Evolutionary conservation across 2,888 invertebrate species (phyloP).

Genomic region (Drosophila borborema): DNA sequence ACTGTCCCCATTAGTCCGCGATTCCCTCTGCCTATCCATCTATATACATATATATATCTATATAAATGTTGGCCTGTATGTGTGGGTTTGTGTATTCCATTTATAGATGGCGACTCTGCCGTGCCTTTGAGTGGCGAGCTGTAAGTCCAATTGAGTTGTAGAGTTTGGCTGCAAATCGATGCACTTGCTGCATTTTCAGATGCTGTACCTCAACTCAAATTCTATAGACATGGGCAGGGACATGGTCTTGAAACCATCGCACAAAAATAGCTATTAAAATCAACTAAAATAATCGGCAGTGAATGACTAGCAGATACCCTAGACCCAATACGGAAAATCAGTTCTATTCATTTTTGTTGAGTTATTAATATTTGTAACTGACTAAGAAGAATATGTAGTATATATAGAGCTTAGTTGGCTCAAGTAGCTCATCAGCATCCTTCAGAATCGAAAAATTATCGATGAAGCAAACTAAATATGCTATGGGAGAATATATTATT

Average conservation of each 20-base stretch:
- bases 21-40: conserved; percentile 28
- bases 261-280: not conserved
- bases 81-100: conserved; percentile 40
- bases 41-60: not conserved
- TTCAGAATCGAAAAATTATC: too few relatives aligned
- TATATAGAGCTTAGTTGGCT: not conserved
- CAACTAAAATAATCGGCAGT: not conserved
- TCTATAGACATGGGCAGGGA: conserved; percentile 2
- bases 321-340: not conserved
- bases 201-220: conserved; percentile 16
- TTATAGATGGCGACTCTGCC: conserved; percentile 55
- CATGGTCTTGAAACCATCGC: not conserved
- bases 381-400: not conserved
- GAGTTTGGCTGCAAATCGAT: conserved; percentile 38
- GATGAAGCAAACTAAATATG: too few relatives aligned
- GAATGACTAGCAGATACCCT: too few relatives aligned
- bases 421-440: too few relatives aligned
- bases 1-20: conserved; percentile 37
- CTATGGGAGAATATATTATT: too few relatives aligned
- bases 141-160: conserved; percentile 58
- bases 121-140: conserved; percentile 24
- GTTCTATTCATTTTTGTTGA: not conserved
- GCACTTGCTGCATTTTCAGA: conserved; percentile 23
- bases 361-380: not conserved
- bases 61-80: not conserved